Conservation (phyloP, 2,888 invertebrate species). For the Cerceris ruficornis region DNA sequence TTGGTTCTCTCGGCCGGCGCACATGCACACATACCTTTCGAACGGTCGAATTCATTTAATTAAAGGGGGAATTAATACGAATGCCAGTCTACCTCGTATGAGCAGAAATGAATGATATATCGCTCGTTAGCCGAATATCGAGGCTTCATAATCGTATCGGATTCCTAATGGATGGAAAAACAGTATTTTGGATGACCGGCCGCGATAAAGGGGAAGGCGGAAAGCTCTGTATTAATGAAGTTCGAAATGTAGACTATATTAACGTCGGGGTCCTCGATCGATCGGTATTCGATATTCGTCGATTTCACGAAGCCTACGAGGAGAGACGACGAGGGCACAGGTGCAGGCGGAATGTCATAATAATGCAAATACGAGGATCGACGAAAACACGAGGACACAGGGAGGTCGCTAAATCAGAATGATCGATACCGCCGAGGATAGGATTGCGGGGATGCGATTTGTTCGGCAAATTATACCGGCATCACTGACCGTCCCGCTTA, state of each 20-base stretch:
- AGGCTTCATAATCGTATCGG: slow-evolving; percentile 49
- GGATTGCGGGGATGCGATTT: slow-evolving; percentile 67
- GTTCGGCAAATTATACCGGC: slow-evolving; percentile 69
- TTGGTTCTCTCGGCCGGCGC: neutral
- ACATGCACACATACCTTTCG: slow-evolving; percentile 4
- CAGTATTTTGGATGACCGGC: slow-evolving; percentile 46
- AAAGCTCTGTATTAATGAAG: slow-evolving; percentile 47
- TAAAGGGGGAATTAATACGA: slow-evolving; percentile 60
- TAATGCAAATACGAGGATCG: slow-evolving; percentile 43
- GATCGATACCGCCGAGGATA: slow-evolving; percentile 64
- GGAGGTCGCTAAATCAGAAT: slow-evolving; percentile 64
- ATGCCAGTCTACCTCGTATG: slow-evolving; percentile 26
- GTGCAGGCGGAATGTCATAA: slow-evolving; percentile 37
- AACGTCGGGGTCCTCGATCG: slow-evolving; percentile 36
- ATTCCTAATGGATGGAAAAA: slow-evolving; percentile 64
- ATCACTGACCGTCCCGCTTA: slow-evolving; percentile 68
- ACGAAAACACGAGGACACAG: slow-evolving; percentile 8
- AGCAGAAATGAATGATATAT: slow-evolving; percentile 61
- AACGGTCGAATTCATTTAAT: slow-evolving; percentile 57
- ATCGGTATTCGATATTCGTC: slow-evolving; percentile 34
- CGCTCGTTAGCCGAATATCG: slow-evolving; percentile 57
- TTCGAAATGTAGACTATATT: slow-evolving; percentile 52
- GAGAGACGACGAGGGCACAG: slow-evolving; percentile 52
- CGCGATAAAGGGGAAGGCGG: neutral
- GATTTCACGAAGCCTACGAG: slow-evolving; percentile 52